Percentiles rank a stretch among this genome's conserved stretches.
Conservation (phyloP, 2,888 invertebrate genomes). For the Cephonodes hylas region DNA sequence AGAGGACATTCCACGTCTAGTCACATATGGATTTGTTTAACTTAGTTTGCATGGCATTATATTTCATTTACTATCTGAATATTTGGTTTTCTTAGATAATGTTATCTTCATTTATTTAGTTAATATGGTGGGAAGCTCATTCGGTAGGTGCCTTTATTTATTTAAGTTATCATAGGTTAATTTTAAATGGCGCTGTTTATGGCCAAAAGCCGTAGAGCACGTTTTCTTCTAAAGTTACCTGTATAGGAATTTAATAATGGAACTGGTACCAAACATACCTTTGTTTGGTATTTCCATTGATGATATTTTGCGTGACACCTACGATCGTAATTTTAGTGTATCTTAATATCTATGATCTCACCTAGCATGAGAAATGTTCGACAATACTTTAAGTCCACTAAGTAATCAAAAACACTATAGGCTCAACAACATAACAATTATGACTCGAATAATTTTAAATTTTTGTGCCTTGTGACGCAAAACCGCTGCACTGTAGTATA, state of each 20-base stretch:
- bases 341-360: background rate
- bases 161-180: background rate
- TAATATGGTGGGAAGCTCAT: background rate
- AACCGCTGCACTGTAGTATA: constrained; percentile 53
- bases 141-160: background rate
- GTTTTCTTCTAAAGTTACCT: background rate
- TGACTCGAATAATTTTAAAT: constrained; percentile 27
- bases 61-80: background rate
- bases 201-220: background rate
- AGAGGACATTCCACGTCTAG: constrained; percentile 72
- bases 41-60: constrained; percentile 6
- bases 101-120: background rate
- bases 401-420: no score
- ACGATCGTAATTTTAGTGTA: background rate
- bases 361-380: background rate
- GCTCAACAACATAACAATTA: background rate
- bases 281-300: no score
- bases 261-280: background rate
- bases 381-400: no score
- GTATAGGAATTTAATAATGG: background rate
- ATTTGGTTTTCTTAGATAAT: constrained; percentile 13
- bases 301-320: background rate
- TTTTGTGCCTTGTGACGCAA: constrained; percentile 48
- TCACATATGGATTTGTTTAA: constrained; percentile 42
- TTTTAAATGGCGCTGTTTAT: background rate